phyloP scores from a whole-genome alignment of 2,113 vertebrate species.

The Stegostoma tigrinum region DNA sequence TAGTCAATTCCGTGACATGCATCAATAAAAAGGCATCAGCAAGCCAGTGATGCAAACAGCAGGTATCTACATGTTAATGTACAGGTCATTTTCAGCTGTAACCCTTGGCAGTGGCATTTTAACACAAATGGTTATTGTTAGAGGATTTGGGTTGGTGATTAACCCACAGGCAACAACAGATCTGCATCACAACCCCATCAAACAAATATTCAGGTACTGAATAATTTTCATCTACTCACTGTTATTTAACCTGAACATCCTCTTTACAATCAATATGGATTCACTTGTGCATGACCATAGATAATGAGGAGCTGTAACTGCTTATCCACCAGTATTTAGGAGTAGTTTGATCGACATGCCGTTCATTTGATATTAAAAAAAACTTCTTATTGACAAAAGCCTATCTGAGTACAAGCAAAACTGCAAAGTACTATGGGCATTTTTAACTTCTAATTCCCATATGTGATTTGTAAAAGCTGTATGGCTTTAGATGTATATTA shows the following conservation, averaged over 20 bases:
- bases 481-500: no score
- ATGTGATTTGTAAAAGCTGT: no score
- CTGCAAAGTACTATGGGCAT: no score
- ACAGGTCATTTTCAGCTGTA: background rate
- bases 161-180: background rate
- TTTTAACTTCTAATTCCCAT: no score
- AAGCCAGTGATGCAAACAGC: background rate
- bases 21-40: background rate
- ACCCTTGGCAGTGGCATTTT: background rate
- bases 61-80: background rate
- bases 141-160: background rate
- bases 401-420: no score
- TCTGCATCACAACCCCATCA: background rate
- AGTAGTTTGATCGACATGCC: background rate
- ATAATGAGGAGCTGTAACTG: background rate
- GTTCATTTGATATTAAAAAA: background rate
- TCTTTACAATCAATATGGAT: conserved; percentile 1
- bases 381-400: background rate
- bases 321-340: background rate
- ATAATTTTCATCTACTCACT: background rate
- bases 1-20: background rate
- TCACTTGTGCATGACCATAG: background rate
- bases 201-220: background rate
- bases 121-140: background rate
- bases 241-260: background rate